A percentile compares a stretch with the other conserved stretches of the same genome.
These are phyloP conservation scores for Agrilus biguttatus DNA, from an alignment of 2,888 invertebrate genomes.

Conservation along the genomic window DNA sequence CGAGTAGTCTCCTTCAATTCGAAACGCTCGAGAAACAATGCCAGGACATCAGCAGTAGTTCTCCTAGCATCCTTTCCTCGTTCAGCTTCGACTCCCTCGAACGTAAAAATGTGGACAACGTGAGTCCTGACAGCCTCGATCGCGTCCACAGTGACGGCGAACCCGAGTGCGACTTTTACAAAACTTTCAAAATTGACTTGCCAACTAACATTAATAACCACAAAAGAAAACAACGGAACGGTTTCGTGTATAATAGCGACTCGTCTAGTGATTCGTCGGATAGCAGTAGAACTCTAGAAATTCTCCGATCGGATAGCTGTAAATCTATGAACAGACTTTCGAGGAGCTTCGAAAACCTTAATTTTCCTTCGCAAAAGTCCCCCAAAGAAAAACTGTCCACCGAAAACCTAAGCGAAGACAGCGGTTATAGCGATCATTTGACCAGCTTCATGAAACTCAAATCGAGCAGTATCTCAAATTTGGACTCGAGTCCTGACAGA, in stretches of 20 bases:
- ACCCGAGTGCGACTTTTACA: conserved; percentile 25
- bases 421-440: conserved; percentile 53
- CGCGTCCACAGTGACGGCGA: conserved; percentile 22
- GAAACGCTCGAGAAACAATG: conserved; percentile 66
- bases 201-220: conserved; percentile 6
- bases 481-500: conserved; percentile 15
- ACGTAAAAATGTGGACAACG: conserved; percentile 26
- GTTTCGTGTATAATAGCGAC: conserved; percentile 23
- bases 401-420: conserved; percentile 69
- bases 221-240: conserved; percentile 13
- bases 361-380: conserved; percentile 12
- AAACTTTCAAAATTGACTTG: conserved; percentile 21
- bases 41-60: conserved; percentile 33
- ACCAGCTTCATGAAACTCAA: conserved; percentile 22
- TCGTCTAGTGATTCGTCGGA: conserved; percentile 27
- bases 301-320: conserved; percentile 21
- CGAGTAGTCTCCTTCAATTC: conserved; percentile 71
- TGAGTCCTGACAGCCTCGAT: conserved; percentile 39
- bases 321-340: conserved; percentile 29
- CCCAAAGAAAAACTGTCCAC: conserved; percentile 42
- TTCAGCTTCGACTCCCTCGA: conserved; percentile 40
- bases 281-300: conserved; percentile 22
- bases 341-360: conserved; percentile 30
- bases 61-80: conserved; percentile 35
- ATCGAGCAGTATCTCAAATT: conserved; percentile 34